These are phyloP conservation scores for Eupithecia pulchellata DNA, from an alignment of 2,888 invertebrate genomes.

Conservation along the genomic window DNA sequence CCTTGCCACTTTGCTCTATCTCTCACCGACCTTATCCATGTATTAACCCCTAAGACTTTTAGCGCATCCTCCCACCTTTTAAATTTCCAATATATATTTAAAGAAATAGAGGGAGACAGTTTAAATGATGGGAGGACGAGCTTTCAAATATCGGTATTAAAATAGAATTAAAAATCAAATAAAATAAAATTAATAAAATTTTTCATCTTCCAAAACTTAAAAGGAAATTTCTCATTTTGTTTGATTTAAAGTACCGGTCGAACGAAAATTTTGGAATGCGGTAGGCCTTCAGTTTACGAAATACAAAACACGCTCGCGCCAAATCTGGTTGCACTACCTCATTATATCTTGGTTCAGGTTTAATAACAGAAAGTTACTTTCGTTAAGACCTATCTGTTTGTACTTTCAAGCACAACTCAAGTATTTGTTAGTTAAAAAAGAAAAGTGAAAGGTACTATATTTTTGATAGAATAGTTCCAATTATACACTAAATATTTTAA, in stretches of 20 bases:
- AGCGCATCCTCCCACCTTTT: no score
- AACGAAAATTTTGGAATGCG: background rate
- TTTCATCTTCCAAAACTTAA: background rate
- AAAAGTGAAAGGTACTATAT: background rate
- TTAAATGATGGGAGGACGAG: no score
- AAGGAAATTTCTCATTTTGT: background rate
- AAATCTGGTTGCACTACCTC: background rate
- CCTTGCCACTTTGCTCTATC: no score
- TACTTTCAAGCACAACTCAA: background rate
- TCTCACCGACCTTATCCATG: no score
- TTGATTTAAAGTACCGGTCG: background rate
- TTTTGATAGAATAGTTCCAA: background rate
- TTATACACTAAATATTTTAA: background rate
- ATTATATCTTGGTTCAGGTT: background rate
- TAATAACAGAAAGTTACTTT: constrained; percentile 5
- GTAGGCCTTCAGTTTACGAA: background rate
- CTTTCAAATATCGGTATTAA: no score
- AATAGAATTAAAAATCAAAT: no score
- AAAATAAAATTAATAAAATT: background rate
- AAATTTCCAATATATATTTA: no score
- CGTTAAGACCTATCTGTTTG: background rate
- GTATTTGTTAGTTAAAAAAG: background rate
- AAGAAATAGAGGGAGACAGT: no score
- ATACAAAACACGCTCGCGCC: background rate
- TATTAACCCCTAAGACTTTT: no score